Percentiles rank a stretch among this genome's conserved stretches.
These are phyloP conservation scores for Perccottus glenii DNA, from an alignment of 2,113 vertebrate species.

Conservation along the genomic window DNA sequence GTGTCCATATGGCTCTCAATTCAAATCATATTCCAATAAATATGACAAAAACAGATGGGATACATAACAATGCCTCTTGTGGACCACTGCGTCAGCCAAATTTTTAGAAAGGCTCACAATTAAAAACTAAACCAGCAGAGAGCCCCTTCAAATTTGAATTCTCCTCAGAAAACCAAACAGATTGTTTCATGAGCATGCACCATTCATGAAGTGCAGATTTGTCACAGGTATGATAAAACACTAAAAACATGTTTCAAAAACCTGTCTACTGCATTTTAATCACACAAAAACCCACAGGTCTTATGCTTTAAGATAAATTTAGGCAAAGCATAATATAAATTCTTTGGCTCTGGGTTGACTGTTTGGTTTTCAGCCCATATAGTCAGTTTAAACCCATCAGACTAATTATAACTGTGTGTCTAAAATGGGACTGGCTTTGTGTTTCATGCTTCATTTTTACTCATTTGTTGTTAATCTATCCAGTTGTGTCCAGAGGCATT, in stretches of 20 bases:
- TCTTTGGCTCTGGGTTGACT: no score
- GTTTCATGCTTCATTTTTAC: no score
- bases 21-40: conserved; percentile 1
- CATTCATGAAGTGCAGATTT: background rate
- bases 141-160: background rate
- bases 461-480: no score
- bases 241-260: background rate
- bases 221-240: background rate
- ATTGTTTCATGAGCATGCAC: background rate
- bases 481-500: no score
- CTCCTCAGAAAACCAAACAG: background rate
- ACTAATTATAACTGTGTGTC: no score
- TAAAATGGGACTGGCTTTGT: no score
- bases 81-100: background rate
- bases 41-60: background rate
- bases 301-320: no score
- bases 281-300: no score
- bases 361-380: no score
- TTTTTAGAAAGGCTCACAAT: background rate
- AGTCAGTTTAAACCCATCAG: no score
- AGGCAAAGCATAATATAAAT: no score
- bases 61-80: background rate
- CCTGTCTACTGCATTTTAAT: background rate
- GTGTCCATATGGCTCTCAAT: conserved; percentile 1
- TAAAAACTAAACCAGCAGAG: background rate